Conservation (phyloP, 2,113 vertebrate species). For the Litocranius walleri region DNA sequence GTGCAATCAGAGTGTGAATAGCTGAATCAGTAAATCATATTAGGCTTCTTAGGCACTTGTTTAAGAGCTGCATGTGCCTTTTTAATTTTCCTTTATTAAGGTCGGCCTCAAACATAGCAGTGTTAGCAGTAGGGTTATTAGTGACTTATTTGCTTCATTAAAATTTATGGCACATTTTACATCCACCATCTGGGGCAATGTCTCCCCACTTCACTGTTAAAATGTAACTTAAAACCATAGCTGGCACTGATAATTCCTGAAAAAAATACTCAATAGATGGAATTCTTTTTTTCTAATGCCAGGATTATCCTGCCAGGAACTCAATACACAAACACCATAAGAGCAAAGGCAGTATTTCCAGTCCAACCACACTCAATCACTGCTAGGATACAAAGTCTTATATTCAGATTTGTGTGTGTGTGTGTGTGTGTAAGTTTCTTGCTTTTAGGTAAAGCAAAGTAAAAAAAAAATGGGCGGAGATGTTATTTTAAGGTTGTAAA, state of each 20-base stretch:
- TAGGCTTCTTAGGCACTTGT: slow-evolving; percentile 77
- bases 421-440: background rate
- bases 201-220: slow-evolving; percentile 73
- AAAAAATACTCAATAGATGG: slow-evolving; percentile 66
- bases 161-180: slow-evolving; percentile 81
- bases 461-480: background rate
- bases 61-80: slow-evolving; percentile 79
- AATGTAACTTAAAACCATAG: slow-evolving; percentile 73
- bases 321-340: slow-evolving; percentile 48
- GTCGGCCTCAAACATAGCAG: slow-evolving; percentile 72
- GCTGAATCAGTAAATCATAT: slow-evolving; percentile 82
- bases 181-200: slow-evolving; percentile 78
- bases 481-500: slow-evolving; percentile 46
- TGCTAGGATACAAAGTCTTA: slow-evolving; percentile 46
- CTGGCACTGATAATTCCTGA: slow-evolving; percentile 61
- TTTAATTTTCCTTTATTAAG: slow-evolving; percentile 83
- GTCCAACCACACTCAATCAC: background rate
- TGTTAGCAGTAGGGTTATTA: slow-evolving; percentile 78
- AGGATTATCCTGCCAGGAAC: slow-evolving; percentile 51
- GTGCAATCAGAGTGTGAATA: slow-evolving; percentile 81
- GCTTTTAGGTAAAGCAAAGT: slow-evolving; percentile 19
- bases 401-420: slow-evolving; percentile 29
- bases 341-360: slow-evolving; percentile 38
- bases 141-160: slow-evolving; percentile 83
- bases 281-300: slow-evolving; percentile 69